Conservation (phyloP, 2,888 invertebrate genomes). For the Thecocarcelia acutangulata region DNA sequence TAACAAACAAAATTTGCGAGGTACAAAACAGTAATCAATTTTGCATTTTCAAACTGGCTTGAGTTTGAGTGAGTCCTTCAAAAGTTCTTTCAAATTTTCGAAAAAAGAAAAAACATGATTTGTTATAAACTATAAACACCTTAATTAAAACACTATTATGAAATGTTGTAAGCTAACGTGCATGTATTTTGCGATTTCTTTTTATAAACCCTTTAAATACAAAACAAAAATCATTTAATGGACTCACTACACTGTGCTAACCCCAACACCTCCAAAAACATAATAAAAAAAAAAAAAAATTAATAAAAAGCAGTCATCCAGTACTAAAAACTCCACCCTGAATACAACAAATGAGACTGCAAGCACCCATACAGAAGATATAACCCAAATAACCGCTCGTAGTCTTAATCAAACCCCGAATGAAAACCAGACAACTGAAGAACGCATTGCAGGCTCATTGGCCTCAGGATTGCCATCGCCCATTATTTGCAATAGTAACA, state of each 20-base stretch:
- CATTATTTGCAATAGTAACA: constrained; percentile 20
- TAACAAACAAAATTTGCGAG: too few species aligned
- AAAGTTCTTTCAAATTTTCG: background rate
- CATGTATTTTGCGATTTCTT: constrained; percentile 64
- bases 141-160: constrained; percentile 4
- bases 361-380: constrained; percentile 52
- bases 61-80: too few species aligned
- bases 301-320: constrained; percentile 51
- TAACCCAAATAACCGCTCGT: constrained; percentile 58
- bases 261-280: constrained; percentile 22
- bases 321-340: constrained; percentile 61
- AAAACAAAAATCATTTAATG: constrained; percentile 35
- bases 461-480: constrained; percentile 33
- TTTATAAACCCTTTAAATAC: constrained; percentile 42
- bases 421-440: constrained; percentile 38
- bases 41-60: background rate
- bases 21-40: too few species aligned
- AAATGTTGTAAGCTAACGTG: constrained; percentile 61
- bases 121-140: constrained; percentile 21
- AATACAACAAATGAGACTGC: constrained; percentile 59
- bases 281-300: constrained; percentile 20
- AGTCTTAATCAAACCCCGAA: constrained; percentile 44
- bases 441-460: background rate
- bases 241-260: constrained; percentile 62
- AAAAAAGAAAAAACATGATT: constrained; percentile 39